phyloP scores from a whole-genome alignment of 1,140 invertebrate genomes.

The Grapholita molesta region DNA sequence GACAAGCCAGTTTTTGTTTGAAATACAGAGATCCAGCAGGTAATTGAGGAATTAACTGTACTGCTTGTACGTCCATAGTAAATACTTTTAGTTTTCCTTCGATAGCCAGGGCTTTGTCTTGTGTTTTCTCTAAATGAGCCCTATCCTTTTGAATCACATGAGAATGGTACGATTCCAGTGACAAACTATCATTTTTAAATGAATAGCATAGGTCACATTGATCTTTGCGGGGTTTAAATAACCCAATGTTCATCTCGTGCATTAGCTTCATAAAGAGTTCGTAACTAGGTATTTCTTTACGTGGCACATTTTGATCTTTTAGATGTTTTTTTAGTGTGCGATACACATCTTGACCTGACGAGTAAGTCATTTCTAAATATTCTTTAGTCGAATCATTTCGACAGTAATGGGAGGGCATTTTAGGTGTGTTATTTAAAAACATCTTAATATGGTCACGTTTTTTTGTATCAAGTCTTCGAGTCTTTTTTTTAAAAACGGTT shows the following conservation, averaged over 20 bases:
- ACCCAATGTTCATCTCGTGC: neutral
- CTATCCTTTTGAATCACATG: neutral
- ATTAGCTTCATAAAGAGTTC: neutral
- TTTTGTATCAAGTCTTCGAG: neutral
- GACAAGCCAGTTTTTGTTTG: neutral
- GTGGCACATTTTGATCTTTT: neutral
- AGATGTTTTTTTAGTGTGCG: neutral
- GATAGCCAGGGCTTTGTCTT: neutral
- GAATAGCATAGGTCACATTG: neutral
- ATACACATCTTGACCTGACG: neutral
- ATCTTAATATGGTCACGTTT: neutral
- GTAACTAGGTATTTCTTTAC: neutral
- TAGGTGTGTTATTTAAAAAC: neutral
- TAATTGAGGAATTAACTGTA: neutral
- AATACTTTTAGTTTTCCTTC: neutral
- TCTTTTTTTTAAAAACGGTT: neutral
- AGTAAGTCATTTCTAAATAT: neutral
- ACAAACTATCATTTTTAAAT: neutral
- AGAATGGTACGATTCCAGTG: neutral
- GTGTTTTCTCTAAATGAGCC: neutral
- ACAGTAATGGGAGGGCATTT: neutral
- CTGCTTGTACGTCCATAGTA: neutral
- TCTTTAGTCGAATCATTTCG: neutral
- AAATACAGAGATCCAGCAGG: neutral
- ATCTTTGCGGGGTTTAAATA: neutral